Conservation (phyloP, 2,113 vertebrate genomes). For the Chamaetylas fuelleborni region DNA sequence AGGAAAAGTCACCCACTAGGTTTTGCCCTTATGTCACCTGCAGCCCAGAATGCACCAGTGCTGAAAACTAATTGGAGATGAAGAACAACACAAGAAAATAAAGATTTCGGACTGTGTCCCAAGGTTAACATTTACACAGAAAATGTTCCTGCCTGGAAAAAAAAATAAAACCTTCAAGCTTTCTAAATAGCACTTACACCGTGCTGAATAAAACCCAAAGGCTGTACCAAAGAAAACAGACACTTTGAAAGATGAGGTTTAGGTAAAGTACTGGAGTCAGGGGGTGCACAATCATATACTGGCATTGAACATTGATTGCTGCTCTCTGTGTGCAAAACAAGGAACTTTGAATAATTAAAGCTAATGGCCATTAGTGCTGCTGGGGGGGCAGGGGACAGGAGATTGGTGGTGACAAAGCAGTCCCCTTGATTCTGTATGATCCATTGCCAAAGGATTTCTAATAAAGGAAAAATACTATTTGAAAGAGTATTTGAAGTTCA, state of each 20-base stretch:
- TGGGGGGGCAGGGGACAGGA: not conserved
- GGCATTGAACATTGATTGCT: not conserved
- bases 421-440: not conserved
- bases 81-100: not conserved
- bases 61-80: not conserved
- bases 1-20: not conserved
- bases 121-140: conserved; percentile 12
- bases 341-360: conserved; percentile 46
- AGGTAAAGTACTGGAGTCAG: not conserved
- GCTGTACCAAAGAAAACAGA: not conserved
- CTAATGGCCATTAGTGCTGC: conserved; percentile 21
- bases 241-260: not conserved
- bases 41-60: not conserved
- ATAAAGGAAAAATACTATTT: not conserved
- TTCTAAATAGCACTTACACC: not conserved
- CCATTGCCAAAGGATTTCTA: not conserved
- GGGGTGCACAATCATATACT: not conserved
- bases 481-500: not conserved
- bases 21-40: not conserved
- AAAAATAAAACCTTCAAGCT: not conserved
- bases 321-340: conserved; percentile 20
- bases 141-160: not conserved
- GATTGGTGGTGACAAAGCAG: conserved; percentile 12
- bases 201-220: not conserved
- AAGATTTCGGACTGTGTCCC: not conserved